Evolutionary conservation across 1,140 invertebrate genomes (phyloP).

Genomic region (Gonatopus flavifemur): DNA sequence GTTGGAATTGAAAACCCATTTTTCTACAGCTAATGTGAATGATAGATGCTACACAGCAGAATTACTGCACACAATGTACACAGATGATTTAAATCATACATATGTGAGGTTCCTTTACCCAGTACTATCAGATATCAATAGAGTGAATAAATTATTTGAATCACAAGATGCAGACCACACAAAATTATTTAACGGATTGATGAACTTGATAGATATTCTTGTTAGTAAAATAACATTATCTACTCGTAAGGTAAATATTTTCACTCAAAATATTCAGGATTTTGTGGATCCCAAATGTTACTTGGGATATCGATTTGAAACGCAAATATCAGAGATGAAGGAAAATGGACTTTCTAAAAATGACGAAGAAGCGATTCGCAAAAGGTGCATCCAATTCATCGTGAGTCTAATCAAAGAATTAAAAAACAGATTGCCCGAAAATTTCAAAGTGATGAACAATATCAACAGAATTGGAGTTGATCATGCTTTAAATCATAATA

Average conservation of each 20-base stretch:
- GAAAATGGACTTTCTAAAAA: neutral
- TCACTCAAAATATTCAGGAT: slow-evolving; percentile 4
- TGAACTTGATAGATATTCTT: slow-evolving; percentile 7
- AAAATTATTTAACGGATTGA: slow-evolving; percentile 8
- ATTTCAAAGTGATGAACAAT: neutral
- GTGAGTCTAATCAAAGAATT: slow-evolving; percentile 1
- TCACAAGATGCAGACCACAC: slow-evolving; percentile 3
- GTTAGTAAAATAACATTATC: slow-evolving; percentile 3
- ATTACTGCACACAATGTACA: neutral
- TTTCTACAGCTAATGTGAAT: neutral
- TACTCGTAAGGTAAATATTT: slow-evolving; percentile 1
- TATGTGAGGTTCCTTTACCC: slow-evolving; percentile 8
- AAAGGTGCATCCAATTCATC: slow-evolving; percentile 4
- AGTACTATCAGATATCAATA: slow-evolving; percentile 9
- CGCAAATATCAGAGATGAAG: neutral
- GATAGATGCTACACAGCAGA: slow-evolving; percentile 13
- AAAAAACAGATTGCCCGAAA: neutral
- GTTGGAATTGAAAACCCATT: slow-evolving; percentile 17
- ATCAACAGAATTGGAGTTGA: slow-evolving; percentile 1
- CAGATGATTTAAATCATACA: slow-evolving; percentile 7
- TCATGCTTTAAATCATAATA: slow-evolving; percentile 9
- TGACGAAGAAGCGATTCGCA: neutral
- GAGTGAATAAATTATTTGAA: slow-evolving; percentile 16
- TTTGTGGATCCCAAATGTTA: slow-evolving; percentile 7
- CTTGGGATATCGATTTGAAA: slow-evolving; percentile 11